Percentiles rank a stretch among this genome's conserved stretches.
Conservation (phyloP, 2,113 vertebrate genomes). For the Xiphorhynchus elegans region DNA sequence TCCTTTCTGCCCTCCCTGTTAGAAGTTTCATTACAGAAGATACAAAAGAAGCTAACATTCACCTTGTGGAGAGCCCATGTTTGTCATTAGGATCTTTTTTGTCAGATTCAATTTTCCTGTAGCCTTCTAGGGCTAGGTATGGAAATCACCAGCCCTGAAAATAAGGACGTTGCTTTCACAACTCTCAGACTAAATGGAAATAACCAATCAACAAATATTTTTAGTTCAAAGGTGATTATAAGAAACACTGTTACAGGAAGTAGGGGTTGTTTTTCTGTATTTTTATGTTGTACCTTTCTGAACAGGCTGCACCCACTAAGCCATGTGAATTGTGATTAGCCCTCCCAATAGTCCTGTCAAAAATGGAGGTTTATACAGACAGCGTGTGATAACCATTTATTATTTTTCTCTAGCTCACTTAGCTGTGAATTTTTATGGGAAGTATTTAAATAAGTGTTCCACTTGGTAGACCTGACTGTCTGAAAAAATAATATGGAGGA, state of each 20-base stretch:
- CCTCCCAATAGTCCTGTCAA: background rate
- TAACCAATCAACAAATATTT: background rate
- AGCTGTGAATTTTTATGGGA: constrained; percentile 37
- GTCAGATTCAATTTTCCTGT: background rate
- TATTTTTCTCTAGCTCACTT: constrained; percentile 40
- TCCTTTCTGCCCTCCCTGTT: background rate
- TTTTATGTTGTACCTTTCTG: background rate
- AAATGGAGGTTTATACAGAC: constrained; percentile 5
- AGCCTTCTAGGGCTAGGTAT: background rate
- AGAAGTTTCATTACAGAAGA: background rate
- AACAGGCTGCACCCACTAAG: background rate
- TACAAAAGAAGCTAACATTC: background rate
- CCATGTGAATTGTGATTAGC: background rate
- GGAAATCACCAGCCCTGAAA: background rate
- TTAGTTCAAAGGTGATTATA: background rate
- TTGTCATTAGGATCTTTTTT: background rate
- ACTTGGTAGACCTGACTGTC: background rate
- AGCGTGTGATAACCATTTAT: constrained; percentile 6
- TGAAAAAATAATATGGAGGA: background rate
- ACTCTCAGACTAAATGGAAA: background rate
- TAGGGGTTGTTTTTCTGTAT: background rate
- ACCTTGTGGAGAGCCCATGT: background rate
- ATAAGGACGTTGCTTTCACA: background rate
- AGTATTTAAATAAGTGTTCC: constrained; percentile 37
- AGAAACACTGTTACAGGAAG: background rate